Percentiles rank a stretch among this genome's conserved stretches.
These are phyloP conservation scores for Centropyge bicolor DNA, from an alignment of 2,797 vertebrate species.

Conservation along the genomic window DNA sequence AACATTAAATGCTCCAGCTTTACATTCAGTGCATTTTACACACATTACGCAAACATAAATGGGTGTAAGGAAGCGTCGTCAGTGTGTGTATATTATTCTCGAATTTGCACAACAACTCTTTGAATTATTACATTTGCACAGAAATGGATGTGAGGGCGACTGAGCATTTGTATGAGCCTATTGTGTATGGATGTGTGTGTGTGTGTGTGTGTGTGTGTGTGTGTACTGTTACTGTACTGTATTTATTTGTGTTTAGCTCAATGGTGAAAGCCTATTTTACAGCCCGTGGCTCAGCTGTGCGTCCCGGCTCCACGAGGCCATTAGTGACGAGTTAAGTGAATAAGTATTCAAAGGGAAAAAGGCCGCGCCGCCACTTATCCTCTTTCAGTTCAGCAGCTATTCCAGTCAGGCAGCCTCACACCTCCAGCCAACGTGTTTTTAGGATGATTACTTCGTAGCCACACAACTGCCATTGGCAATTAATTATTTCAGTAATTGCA, in stretches of 20 bases:
- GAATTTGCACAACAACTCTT: slow-evolving; percentile 73
- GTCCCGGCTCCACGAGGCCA: slow-evolving; percentile 55
- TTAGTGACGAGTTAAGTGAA: slow-evolving; percentile 68
- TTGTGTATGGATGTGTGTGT: neutral
- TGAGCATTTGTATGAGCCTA: slow-evolving; percentile 22
- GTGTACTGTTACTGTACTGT: slow-evolving; percentile 25
- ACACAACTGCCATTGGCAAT: slow-evolving; percentile 38
- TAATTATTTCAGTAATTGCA: slow-evolving; percentile 39
- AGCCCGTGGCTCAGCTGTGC: slow-evolving; percentile 57
- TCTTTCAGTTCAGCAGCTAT: slow-evolving; percentile 62
- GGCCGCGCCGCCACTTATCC: slow-evolving; percentile 34
- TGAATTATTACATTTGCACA: slow-evolving; percentile 71
- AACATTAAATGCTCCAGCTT: slow-evolving; percentile 38
- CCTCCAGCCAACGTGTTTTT: slow-evolving; percentile 36
- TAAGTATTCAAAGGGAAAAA: slow-evolving; percentile 66
- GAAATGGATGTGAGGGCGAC: slow-evolving; percentile 48
- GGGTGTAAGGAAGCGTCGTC: slow-evolving; percentile 39
- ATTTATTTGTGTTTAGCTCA: slow-evolving; percentile 61
- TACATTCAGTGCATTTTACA: slow-evolving; percentile 22
- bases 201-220: slow-evolving; percentile 5
- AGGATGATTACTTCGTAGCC: slow-evolving; percentile 14
- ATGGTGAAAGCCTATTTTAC: slow-evolving; percentile 42
- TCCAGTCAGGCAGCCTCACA: slow-evolving; percentile 51
- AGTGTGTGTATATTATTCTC: slow-evolving; percentile 40
- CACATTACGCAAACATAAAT: slow-evolving; percentile 18